Base-by-base conservation (phyloP, 2,797 vertebrate species). In the Tarsius wallacei region DNA sequence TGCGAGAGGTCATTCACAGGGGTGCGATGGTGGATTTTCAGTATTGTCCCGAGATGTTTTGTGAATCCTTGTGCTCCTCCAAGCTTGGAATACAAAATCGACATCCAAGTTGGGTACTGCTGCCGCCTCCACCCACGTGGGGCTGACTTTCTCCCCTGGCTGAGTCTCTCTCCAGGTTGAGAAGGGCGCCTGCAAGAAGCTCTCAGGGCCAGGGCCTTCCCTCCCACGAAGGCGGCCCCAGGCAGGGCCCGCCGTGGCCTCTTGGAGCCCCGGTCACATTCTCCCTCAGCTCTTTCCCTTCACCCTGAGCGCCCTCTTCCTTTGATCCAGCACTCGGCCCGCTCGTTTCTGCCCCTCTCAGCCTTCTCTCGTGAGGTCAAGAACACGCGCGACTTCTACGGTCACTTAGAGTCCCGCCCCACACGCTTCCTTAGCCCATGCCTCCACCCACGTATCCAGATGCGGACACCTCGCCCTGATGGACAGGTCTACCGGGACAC, bases 171-270 rank as follows among this genome's bases (percentile, higher is more conserved):
- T 57, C 11, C 19, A 77, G 61, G 28, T 12, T 61, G 70, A 77
- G 8, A 14, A 59, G n/a, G 33, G 15, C 26, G 61, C 49, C 1
- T 21, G 15, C 17, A 91, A 42, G 59, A 49, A 24, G 31, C 6
- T 21, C 28, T 81, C 51, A 0, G 13, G 5, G 51, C 19, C 19
- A 13, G n/a, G 36, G 9, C 33, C n/a, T 16, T 36, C 7, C 3
- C 59, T 61, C 4, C 6, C 51, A 21, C 36, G 5, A 12, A n/a
- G 22, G 61, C 12, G 78, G 36, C 73, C 8, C 4, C 4, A 42
- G 49, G 1, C 31, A 16, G 8, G n/a, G 1, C 9, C 31, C 14
- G 24, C 36, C 2, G 1, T 9, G 36, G 2, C n/a, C 15, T 59
- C 22, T 31, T 73, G n/a, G 61, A 49, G 33, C 3, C 42, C 53